Percentiles rank a stretch among this genome's conserved stretches.
These are phyloP conservation scores for Echinometra lucunter DNA, from an alignment of 53 echinoderm and acorn worm species.

Conservation along the genomic window DNA sequence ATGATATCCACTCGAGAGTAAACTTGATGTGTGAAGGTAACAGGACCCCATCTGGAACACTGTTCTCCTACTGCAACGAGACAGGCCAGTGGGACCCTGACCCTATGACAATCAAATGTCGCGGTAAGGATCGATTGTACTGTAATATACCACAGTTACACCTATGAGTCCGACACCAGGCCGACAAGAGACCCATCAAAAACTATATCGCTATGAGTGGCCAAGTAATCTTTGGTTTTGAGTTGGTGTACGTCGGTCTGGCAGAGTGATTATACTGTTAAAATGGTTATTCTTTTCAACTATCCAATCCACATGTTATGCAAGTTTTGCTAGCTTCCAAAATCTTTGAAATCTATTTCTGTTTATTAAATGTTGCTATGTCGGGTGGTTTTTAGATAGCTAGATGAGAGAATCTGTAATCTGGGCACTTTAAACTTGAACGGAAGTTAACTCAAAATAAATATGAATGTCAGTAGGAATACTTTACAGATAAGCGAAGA, in stretches of 20 bases:
- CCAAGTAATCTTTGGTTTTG: no score
- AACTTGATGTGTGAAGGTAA: neutral
- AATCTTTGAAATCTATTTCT: neutral
- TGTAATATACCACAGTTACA: neutral
- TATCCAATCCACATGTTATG: neutral
- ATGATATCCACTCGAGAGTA: neutral
- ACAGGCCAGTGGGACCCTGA: conserved; percentile 55
- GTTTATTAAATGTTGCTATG: neutral
- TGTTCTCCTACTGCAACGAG: conserved; percentile 54
- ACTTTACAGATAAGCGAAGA: neutral
- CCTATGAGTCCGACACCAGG: no score
- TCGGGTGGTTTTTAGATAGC: neutral
- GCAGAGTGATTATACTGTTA: no score
- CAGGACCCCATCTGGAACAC: conserved; percentile 14
- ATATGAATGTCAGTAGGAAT: neutral
- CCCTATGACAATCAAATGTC: conserved; percentile 44
- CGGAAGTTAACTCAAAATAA: neutral
- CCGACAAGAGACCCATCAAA: no score
- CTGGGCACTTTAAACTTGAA: no score
- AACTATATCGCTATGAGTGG: no score
- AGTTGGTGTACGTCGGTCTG: no score
- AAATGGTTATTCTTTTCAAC: neutral
- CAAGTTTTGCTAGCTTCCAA: no score
- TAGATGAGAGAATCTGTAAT: neutral
- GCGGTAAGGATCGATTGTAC: neutral